These are phyloP conservation scores for Sarcophaga caerulescens DNA, from an alignment of 2,888 invertebrate genomes.

Conservation along the genomic window DNA sequence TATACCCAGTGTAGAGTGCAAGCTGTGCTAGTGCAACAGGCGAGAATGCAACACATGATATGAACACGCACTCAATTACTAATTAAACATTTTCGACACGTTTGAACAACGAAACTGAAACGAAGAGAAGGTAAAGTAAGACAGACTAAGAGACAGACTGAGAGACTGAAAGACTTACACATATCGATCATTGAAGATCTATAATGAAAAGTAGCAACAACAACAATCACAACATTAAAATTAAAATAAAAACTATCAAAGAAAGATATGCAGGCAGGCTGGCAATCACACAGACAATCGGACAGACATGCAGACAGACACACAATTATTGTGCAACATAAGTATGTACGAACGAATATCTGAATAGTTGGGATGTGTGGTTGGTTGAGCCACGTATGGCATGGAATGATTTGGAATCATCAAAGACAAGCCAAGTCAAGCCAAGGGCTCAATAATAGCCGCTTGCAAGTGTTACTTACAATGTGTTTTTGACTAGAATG, in stretches of 20 bases:
- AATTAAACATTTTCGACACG: conserved; percentile 69
- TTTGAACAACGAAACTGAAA: conserved; percentile 50
- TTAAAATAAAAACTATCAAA: conserved; percentile 29
- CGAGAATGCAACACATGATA: conserved; percentile 18
- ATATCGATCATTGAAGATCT: conserved; percentile 65
- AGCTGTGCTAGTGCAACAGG: too few species aligned
- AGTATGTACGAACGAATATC: not conserved
- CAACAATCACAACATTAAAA: conserved; percentile 13
- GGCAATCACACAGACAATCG: too few species aligned
- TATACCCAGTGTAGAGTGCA: too few species aligned
- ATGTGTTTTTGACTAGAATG: conserved; percentile 53
- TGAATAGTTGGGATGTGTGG: conserved; percentile 15
- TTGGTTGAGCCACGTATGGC: not conserved
- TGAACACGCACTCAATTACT: conserved; percentile 53
- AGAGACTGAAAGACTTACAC: conserved; percentile 17
- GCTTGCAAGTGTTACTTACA: conserved; percentile 61
- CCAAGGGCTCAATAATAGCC: conserved; percentile 32
- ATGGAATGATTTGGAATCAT: conserved; percentile 9
- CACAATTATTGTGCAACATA: not conserved
- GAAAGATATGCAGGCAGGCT: conserved; percentile 37
- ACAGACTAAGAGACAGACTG: conserved; percentile 6
- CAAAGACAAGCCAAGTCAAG: conserved; percentile 16
- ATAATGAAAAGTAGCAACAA: conserved; percentile 1
- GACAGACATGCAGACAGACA: conserved; percentile 21
- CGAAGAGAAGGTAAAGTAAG: conserved; percentile 22